Evolutionary conservation across 2,113 vertebrate genomes (phyloP).

Genomic region (Chunga burmeisteri): DNA sequence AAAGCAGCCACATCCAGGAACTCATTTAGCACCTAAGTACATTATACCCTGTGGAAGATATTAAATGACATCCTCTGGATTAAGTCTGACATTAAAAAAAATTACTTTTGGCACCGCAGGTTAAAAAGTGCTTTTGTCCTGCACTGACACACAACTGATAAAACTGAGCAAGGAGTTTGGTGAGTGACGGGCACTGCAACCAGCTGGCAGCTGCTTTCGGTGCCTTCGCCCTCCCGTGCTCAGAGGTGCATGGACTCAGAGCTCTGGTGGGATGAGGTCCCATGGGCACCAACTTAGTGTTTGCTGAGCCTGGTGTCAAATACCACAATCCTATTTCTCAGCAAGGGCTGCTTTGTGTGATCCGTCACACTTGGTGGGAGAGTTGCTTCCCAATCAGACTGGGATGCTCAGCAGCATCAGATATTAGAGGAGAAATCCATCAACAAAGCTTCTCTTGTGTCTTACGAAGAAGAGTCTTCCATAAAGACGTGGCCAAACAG

Average conservation of each 20-base stretch:
- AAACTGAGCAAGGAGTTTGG: background rate
- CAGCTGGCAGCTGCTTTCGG: accelerated
- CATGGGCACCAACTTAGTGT: accelerated
- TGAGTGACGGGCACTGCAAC: background rate
- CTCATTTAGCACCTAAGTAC: background rate
- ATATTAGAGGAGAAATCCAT: background rate
- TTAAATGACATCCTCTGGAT: background rate
- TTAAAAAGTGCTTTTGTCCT: background rate
- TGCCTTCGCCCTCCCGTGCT: background rate
- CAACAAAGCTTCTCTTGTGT: background rate
- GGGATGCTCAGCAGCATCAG: background rate
- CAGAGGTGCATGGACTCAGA: background rate
- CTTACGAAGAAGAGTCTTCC: background rate
- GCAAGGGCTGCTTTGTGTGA: background rate
- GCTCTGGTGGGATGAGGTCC: background rate
- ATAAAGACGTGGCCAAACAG: background rate
- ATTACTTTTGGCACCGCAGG: background rate
- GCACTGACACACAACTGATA: background rate
- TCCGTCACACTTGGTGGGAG: accelerated
- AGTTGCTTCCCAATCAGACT: background rate
- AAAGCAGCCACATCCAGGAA: background rate
- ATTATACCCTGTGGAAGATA: background rate
- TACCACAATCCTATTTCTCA: background rate
- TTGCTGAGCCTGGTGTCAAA: background rate
- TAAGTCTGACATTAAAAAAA: background rate